phyloP scores from a whole-genome alignment of 1,140 invertebrate genomes.

The Chironomus striatipennis region DNA sequence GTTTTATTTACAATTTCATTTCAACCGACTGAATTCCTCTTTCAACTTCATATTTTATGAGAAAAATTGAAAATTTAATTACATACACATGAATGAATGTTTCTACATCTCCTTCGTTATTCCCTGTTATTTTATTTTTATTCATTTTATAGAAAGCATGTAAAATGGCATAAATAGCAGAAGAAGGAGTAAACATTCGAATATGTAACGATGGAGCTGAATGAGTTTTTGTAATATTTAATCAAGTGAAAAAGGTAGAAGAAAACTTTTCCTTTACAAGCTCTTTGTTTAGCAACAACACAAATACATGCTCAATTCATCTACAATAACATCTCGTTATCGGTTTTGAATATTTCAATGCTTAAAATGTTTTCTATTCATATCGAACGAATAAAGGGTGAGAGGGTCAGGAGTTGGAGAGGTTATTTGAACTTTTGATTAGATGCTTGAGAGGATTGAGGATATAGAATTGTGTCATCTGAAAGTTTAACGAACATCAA shows the following conservation, averaged over 20 bases:
- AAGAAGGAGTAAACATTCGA: neutral
- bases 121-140: neutral
- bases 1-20: too few relatives aligned
- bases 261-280: neutral
- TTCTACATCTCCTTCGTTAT: neutral
- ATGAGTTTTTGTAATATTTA: neutral
- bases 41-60: neutral
- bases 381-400: too few relatives aligned
- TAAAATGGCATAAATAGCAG: neutral
- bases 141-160: neutral
- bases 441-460: too few relatives aligned
- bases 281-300: too few relatives aligned
- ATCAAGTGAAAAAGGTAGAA: slow-evolving; percentile 4
- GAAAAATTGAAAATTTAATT: slow-evolving; percentile 7
- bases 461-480: too few relatives aligned
- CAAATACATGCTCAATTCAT: neutral
- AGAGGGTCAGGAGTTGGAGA: too few relatives aligned
- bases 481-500: too few relatives aligned
- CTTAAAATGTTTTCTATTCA: too few relatives aligned
- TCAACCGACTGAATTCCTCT: too few relatives aligned
- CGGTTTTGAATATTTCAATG: neutral
- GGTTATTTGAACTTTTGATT: too few relatives aligned
- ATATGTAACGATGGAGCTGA: neutral
- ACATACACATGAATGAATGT: slow-evolving; percentile 4
- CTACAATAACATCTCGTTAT: slow-evolving; percentile 12